Evolutionary conservation across 1,140 invertebrate species (phyloP), one percentile per base, ranked within the genome.

Genomic region (Brachionus paranguensis): DNA sequence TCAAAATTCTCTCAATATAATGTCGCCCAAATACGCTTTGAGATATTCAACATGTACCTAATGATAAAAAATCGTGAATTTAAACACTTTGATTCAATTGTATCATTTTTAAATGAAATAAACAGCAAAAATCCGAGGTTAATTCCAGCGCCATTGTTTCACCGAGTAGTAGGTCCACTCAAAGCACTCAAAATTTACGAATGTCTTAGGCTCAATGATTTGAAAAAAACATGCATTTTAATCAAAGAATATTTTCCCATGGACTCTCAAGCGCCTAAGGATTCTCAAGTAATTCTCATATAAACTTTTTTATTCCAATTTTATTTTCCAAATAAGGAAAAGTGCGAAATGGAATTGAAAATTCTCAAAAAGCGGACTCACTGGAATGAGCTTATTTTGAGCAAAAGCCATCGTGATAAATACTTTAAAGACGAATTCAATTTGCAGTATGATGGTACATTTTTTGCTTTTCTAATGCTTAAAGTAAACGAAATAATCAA

Each of bases 231-330:
- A 27, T 47, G 72, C 43, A 6, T 50, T 29, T 24, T 76, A 14
- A 76, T 76, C 8, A 76, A 76, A 76, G 72, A 76, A 50, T 76
- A 76, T 14, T 76, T 76, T 76, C 72, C 72, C 47, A 50, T 50
- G 8, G 72, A 50, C 8, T 27, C 20, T 11, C 17, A 76, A 24
- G 12, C 17, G 1, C 45, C 72, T 12, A 27, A 14, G 4, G 11
- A 37, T 37, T 37, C 10, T 3, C 2, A 29, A 29, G 72, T 76
- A 76, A 50, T 6, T n/a, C 41, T 1, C 17, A 5, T 20, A 17
- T 12, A 45, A 5, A n/a, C 20, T n/a, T 74, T 41, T 74, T 43
- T 74, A 3, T 72, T 17, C 41, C 1, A 20, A 12, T 43, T 43
- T 10, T n/a, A 33, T 64, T 64, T 68, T 68, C 17, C 6, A 47